A percentile compares a stretch with the other conserved stretches of the same genome.
phyloP scores from a whole-genome alignment of 2,888 invertebrate genomes.

The Atrina japonica region DNA sequence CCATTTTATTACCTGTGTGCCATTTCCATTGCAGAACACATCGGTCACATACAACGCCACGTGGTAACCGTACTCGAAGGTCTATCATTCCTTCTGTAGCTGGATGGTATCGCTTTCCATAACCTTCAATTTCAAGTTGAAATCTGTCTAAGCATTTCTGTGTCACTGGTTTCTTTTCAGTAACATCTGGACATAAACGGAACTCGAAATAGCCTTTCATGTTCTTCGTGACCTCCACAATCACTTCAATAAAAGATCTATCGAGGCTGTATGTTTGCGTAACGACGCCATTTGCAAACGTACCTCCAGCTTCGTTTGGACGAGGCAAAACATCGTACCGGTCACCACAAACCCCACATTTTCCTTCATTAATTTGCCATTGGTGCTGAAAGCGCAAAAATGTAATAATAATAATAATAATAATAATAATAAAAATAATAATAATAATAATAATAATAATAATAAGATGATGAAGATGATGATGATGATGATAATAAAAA shows the following conservation, averaged over 20 bases:
- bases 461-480: too few relatives aligned
- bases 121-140: constrained; percentile 35
- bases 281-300: constrained; percentile 64
- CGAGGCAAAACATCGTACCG: constrained; percentile 82
- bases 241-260: constrained; percentile 58
- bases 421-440: not conserved
- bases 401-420: not conserved
- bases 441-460: too few relatives aligned
- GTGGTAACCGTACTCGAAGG: constrained; percentile 22
- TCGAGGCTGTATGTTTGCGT: constrained; percentile 60
- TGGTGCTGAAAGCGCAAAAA: constrained; percentile 34
- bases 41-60: constrained; percentile 26
- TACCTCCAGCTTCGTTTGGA: constrained; percentile 66
- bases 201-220: constrained; percentile 75
- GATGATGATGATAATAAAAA: too few relatives aligned
- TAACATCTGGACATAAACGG: constrained; percentile 63
- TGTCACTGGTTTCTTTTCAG: constrained; percentile 48
- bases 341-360: constrained; percentile 94
- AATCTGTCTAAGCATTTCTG: constrained; percentile 50
- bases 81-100: constrained; percentile 15
- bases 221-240: constrained; percentile 70
- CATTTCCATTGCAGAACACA: constrained; percentile 48
- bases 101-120: constrained; percentile 34
- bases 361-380: constrained; percentile 82
- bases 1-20: constrained; percentile 46